A percentile compares a stretch with the other conserved stretches of the same genome.
These are phyloP conservation scores for Epinephelus cyanopodus DNA, from an alignment of 2,113 vertebrate species.

Conservation along the genomic window DNA sequence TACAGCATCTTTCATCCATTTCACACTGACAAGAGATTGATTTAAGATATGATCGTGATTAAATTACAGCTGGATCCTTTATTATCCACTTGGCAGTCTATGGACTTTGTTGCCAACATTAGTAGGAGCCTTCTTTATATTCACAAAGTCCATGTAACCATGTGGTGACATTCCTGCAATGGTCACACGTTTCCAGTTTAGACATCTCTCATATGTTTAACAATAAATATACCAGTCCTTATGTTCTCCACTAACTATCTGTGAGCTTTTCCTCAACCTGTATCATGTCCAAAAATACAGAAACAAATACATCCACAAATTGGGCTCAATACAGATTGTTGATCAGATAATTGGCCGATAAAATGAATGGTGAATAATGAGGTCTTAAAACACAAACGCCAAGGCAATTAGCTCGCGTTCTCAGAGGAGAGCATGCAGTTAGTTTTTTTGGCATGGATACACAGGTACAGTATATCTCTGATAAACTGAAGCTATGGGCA, in stretches of 20 bases:
- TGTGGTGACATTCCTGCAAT: constrained; percentile 18
- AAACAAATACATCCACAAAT: constrained; percentile 4
- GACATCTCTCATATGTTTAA: background rate
- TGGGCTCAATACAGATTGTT: constrained; percentile 28
- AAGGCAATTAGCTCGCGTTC: constrained; percentile 22
- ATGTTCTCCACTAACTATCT: background rate
- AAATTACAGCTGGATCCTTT: constrained; percentile 74
- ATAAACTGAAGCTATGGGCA: background rate
- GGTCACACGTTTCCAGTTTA: constrained; percentile 5
- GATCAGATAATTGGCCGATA: constrained; percentile 53
- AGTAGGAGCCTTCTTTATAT: constrained; percentile 19
- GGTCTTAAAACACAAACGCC: constrained; percentile 42
- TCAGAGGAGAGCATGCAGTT: constrained; percentile 12
- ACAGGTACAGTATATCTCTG: constrained; percentile 15
- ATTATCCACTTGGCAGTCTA: constrained; percentile 66
- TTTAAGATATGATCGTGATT: constrained; percentile 77
- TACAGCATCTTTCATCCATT: constrained; percentile 72
- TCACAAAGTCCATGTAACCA: constrained; percentile 10
- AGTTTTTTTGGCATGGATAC: constrained; percentile 4
- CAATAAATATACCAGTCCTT: constrained; percentile 8
- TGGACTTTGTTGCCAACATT: constrained; percentile 21
- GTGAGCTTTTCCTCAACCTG: constrained; percentile 3
- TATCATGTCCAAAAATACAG: constrained; percentile 22
- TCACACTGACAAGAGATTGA: constrained; percentile 75
- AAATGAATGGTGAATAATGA: constrained; percentile 47